Percentiles rank a stretch among this genome's conserved stretches.
Conservation (phyloP, 2,888 invertebrate genomes). For the Synanthedon myopaeformis region DNA sequence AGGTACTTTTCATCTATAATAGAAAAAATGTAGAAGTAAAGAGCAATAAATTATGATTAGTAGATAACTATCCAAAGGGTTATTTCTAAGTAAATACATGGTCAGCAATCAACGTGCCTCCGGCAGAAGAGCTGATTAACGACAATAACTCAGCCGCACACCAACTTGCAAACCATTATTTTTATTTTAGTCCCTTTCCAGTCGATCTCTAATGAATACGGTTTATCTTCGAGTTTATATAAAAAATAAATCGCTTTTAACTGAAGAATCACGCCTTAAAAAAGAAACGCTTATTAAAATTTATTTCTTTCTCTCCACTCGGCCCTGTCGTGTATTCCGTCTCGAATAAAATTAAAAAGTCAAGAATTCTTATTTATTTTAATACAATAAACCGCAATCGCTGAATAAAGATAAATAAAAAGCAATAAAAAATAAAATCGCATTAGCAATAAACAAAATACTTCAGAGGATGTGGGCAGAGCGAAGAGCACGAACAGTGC, state of each 20-base stretch:
- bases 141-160: conserved; percentile 65
- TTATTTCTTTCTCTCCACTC: conserved; percentile 68
- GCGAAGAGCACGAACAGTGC: conserved; percentile 44
- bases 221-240: conserved; percentile 68
- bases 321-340: conserved; percentile 65
- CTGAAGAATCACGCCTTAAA: conserved; percentile 71
- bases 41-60: too few species aligned
- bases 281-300: conserved; percentile 71
- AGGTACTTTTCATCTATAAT: too few species aligned
- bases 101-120: conserved; percentile 48
- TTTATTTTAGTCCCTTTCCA: conserved; percentile 66
- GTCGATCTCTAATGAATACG: conserved; percentile 70
- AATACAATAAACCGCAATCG: conserved; percentile 72
- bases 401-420: conserved; percentile 72
- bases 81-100: not conserved
- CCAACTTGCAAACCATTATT: conserved; percentile 60
- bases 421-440: conserved; percentile 70
- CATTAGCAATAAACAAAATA: conserved; percentile 72
- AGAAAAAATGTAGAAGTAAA: too few species aligned
- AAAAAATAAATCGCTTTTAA: conserved; percentile 70
- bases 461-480: conserved; percentile 70
- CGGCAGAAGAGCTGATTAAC: conserved; percentile 52
- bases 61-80: too few species aligned
- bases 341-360: conserved; percentile 70
- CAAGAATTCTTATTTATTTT: conserved; percentile 71